These are phyloP conservation scores for Mycalesis mineus DNA, from an alignment of 2,888 invertebrate genomes.

Conservation along the genomic window DNA sequence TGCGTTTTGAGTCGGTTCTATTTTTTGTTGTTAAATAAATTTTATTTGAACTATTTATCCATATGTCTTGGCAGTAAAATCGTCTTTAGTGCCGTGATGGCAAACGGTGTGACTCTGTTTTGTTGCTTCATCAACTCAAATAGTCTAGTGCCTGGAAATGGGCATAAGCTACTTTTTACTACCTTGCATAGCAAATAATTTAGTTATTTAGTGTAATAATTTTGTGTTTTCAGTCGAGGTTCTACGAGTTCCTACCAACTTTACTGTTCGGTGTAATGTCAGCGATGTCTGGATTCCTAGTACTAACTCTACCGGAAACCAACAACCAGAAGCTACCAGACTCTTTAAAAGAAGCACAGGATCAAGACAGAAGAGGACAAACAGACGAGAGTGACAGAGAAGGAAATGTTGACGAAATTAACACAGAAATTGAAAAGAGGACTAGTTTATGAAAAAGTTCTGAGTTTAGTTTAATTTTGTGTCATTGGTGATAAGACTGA, in stretches of 20 bases:
- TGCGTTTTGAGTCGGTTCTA: too few species aligned
- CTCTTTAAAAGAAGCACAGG: conserved; percentile 79
- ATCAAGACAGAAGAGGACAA: conserved; percentile 46
- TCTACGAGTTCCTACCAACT: conserved; percentile 73
- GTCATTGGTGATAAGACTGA: conserved; percentile 18
- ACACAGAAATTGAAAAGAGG: conserved; percentile 33
- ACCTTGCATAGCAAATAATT: too few species aligned
- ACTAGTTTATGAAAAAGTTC: conserved; percentile 37
- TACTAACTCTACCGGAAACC: conserved; percentile 80
- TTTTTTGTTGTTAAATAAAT: too few species aligned
- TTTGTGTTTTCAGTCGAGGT: conserved; percentile 38
- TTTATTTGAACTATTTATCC: too few species aligned
- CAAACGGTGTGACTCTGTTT: too few species aligned
- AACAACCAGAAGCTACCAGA: conserved; percentile 79
- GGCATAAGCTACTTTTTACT: too few species aligned
- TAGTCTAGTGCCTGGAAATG: too few species aligned
- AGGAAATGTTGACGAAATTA: conserved; percentile 32
- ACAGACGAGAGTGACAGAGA: conserved; percentile 23
- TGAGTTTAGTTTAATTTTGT: not conserved
- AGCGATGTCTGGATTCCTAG: conserved; percentile 72
- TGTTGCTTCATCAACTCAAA: too few species aligned
- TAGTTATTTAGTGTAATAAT: too few species aligned
- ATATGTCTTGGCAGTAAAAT: too few species aligned
- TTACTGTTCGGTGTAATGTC: conserved; percentile 79
- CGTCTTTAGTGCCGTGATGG: too few species aligned